phyloP scores from a whole-genome alignment of 2,797 vertebrate species.

The Macropus fuliginosus region DNA sequence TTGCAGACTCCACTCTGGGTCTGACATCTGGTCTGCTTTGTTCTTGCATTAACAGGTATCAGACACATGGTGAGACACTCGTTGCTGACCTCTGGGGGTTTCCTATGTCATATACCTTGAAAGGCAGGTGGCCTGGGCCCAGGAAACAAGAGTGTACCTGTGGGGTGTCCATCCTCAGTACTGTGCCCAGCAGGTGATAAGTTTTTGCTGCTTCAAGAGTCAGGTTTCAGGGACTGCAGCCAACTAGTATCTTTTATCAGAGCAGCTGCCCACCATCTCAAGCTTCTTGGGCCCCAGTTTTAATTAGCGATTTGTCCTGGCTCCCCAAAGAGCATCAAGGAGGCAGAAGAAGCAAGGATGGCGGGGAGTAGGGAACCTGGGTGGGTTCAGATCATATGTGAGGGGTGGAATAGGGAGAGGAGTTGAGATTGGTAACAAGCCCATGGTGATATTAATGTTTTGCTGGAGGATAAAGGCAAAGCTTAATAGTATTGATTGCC shows the following conservation, averaged over 20 bases:
- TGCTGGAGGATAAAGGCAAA: neutral
- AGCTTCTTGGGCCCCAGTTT: neutral
- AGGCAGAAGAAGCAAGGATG: neutral
- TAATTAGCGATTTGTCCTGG: neutral
- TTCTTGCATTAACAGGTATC: neutral
- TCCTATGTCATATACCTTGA: conserved; percentile 2
- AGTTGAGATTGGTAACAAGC: neutral
- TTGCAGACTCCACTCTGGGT: neutral
- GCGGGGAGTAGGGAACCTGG: neutral
- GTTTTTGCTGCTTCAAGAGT: conserved; percentile 60
- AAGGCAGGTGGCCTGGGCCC: neutral
- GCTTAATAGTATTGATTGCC: neutral
- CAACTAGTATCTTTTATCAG: conserved; percentile 71
- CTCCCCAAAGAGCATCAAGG: neutral
- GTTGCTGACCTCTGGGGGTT: neutral
- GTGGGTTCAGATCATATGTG: neutral
- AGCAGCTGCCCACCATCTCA: neutral
- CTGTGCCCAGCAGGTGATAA: conserved; percentile 61
- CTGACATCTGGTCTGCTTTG: neutral
- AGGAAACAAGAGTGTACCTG: neutral
- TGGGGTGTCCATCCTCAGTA: conserved; percentile 50
- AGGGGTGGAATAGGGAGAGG: too few relatives aligned
- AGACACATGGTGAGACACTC: neutral
- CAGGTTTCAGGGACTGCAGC: conserved; percentile 71
- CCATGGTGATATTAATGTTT: neutral